phyloP scores from a whole-genome alignment of 2,113 vertebrate species.

The Nipponia nippon region DNA sequence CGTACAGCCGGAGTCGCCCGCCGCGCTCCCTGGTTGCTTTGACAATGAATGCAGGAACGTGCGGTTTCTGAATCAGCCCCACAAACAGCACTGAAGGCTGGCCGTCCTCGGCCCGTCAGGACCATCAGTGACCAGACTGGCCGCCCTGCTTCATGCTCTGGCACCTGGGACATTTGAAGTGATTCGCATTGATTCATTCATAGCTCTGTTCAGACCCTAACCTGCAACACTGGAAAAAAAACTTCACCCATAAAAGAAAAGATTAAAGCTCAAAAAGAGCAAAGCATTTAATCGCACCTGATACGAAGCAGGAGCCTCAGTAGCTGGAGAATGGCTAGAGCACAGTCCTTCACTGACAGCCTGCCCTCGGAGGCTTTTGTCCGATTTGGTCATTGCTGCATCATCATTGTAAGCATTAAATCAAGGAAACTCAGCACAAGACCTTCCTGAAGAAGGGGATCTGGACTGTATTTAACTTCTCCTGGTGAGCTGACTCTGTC shows the following conservation, averaged over 20 bases:
- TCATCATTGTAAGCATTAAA: background rate
- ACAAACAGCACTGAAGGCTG: background rate
- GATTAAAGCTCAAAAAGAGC: background rate
- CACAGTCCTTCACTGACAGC: background rate
- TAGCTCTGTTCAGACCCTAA: background rate
- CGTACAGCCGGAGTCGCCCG: accelerated
- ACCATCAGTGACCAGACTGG: background rate
- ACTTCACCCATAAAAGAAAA: background rate
- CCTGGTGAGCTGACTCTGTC: background rate
- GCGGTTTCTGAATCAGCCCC: background rate
- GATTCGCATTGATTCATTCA: background rate
- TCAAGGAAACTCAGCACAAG: background rate
- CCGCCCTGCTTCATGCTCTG: background rate
- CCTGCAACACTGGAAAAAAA: background rate
- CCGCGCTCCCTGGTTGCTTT: accelerated
- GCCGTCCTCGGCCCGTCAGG: background rate
- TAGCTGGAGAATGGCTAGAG: background rate
- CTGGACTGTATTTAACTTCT: background rate
- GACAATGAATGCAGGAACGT: accelerated
- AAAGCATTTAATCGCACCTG: background rate
- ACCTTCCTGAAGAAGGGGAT: background rate
- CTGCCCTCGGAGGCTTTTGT: background rate
- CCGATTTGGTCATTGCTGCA: background rate
- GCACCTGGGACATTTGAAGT: too few relatives aligned
- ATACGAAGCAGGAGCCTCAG: background rate